Base-by-base conservation (phyloP, 1,140 invertebrate genomes). In the Diachasma alloeum region DNA sequence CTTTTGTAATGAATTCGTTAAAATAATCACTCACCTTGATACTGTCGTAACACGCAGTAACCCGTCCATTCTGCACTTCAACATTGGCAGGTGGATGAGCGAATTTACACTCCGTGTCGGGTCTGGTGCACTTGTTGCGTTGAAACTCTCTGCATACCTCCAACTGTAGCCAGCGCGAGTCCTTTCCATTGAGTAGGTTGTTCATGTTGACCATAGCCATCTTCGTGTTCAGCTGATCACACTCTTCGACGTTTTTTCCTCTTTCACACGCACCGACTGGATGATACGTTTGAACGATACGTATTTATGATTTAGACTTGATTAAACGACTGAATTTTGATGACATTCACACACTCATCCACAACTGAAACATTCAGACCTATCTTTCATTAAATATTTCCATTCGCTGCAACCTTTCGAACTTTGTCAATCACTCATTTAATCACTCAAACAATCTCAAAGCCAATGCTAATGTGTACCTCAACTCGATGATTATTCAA, bases 111-210 rank as follows among this genome's bases (percentile, higher is more conserved):
- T 99, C 98, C 82, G 96, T 97, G 92, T 99, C 98, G 44, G 97
- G 95, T 84, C 99, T 94, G 81, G 97, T 97, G 91, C 99, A 99
- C 93, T 99, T 99, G 93, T 98, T 99, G 87, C 99, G 93, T 92
- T 99, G 98, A 91, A 97, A 99, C 91, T 99, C 98, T 76, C 98
- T 94, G 92, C 99, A 99, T 87, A 99, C 98, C 92, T 99, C 99
- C 87, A 99, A 92, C 89, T 99, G 98, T 79, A 99, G 93, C 99
- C 99, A 99, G 86, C 98, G 95, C 78, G 98, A 99, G 92, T 99
- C 99, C 92, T 99, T 99, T 83, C 97, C 97, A 91, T 98, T 98
- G 79, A 98, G 92, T 86, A 98, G 93, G 92, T 96, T 98, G 92
- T 97, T 97, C 93, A 98, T 97, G 93, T 97, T 97, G 87, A 97